Base-by-base conservation (phyloP, 2,888 invertebrate genomes). In the Caenorhabditis virilis region DNA sequence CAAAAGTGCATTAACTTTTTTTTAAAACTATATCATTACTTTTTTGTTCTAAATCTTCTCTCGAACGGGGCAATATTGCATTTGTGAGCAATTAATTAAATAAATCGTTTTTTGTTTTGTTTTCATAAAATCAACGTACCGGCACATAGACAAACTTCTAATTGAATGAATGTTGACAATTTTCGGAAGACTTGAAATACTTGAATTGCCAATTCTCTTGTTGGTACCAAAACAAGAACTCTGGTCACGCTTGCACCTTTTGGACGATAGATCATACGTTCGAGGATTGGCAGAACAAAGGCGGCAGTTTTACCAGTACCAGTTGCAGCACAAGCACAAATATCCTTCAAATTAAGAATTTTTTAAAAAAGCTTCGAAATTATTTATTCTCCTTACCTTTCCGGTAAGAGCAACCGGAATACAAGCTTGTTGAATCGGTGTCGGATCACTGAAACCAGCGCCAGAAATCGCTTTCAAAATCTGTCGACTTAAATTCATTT, bases 291-390 rank as follows among this genome's bases (percentile, higher is more conserved):
- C 75, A 98, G 86, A 92, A 98, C 95, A 85, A 95, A 98, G 0
- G 98, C 97, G 0, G 94, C 95, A 0, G 98, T 98, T 88, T 99
- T 98, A 52, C 97, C 87, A 58, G 87, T 87, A 50, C 98, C 98
- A 0, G 97, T 98, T 0, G 95, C 95, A 26, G 98, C 97, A 87
- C 97, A 98, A 11, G 95, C 98, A 86, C 95, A 97, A 75, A 98
- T 89, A 85, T 98, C 98, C 47, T 77, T 55, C 13, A 63, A 57
- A 26, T n/a, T 5, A 20, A 39, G 41, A 18, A 39, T n/a, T n/a
- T 25, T 43, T 25, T 26, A 18, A 13, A 5, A 26, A 43, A 43
- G 7, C 13, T 23, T 18, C n/a, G 16, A 46, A 46, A 16, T 9
- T 5, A 46, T 46, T 42, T 22, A 23, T 23, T 16, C 2, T 6